Evolutionary conservation across 2,888 invertebrate species (phyloP).

Genomic region (Drosophila mimica): DNA sequence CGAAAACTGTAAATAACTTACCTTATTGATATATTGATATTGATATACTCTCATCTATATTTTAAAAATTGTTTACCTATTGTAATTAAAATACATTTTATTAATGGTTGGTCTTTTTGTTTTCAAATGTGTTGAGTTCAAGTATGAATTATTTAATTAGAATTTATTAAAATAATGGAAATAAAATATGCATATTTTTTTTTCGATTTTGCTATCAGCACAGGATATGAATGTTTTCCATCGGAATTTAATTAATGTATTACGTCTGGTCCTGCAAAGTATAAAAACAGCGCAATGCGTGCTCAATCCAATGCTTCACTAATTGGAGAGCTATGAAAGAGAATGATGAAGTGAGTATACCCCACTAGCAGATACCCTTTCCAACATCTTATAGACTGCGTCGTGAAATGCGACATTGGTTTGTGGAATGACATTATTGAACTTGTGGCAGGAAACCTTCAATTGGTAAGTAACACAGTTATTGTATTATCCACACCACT

Average conservation of each 20-base stretch:
- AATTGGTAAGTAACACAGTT: not conserved
- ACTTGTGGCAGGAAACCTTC: not conserved
- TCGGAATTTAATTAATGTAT: conserved; percentile 6
- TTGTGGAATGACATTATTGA: not conserved
- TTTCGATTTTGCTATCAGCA: not conserved
- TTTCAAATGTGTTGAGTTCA: not conserved
- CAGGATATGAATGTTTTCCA: not conserved
- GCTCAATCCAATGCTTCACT: not conserved
- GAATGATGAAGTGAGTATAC: not conserved
- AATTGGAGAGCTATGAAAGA: not conserved
- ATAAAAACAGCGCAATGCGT: not conserved
- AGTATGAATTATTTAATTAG: not conserved
- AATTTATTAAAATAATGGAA: not conserved
- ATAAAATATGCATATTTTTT: not conserved
- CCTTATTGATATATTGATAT: not conserved
- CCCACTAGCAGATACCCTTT: not conserved
- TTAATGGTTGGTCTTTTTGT: not conserved
- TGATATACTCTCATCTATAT: not conserved
- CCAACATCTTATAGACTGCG: not conserved
- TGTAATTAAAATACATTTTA: not conserved
- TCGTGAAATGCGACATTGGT: not conserved
- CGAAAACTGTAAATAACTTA: not conserved
- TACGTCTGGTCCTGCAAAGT: not conserved
- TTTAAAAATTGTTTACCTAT: not conserved
- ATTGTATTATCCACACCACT: not conserved